Evolutionary conservation across 2,113 vertebrate genomes (phyloP).

Genomic region (Carlito syrichta): DNA sequence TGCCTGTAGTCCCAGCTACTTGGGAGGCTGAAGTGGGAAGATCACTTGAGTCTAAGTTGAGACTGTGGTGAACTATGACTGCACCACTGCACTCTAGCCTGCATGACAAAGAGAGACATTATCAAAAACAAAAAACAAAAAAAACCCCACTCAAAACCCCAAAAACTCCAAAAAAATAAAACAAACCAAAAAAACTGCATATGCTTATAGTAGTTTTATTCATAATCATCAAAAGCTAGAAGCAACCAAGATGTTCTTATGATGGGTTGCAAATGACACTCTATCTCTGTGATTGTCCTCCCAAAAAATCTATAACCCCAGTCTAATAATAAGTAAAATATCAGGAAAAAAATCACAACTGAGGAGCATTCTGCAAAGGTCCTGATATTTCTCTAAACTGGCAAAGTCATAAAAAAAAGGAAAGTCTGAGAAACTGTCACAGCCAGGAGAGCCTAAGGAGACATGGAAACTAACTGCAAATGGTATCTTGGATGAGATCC

Average conservation of each 20-base stretch:
- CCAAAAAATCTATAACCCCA: not conserved
- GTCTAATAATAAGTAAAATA: not conserved
- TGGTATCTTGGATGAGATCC: not conserved
- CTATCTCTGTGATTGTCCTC: not conserved
- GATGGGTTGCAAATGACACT: not conserved
- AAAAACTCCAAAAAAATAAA: no score
- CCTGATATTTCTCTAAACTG: not conserved
- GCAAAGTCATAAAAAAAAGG: not conserved
- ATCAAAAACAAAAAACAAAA: no score
- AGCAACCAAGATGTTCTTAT: not conserved
- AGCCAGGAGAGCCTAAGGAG: not conserved
- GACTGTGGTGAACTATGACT: no score
- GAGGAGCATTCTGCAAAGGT: not conserved
- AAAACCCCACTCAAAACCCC: no score
- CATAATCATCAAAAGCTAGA: not conserved
- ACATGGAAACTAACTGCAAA: accelerated
- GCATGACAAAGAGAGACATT: no score
- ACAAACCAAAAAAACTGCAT: no score
- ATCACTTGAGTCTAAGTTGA: no score
- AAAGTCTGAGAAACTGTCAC: not conserved
- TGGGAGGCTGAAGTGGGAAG: no score
- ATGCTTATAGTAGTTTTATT: not conserved
- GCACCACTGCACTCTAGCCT: no score
- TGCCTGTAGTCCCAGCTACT: no score
- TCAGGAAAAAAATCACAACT: not conserved